A percentile compares a stretch with the other conserved stretches of the same genome.
Evolutionary conservation across 2,888 invertebrate species (phyloP).

Genomic region (Acleris cristana): DNA sequence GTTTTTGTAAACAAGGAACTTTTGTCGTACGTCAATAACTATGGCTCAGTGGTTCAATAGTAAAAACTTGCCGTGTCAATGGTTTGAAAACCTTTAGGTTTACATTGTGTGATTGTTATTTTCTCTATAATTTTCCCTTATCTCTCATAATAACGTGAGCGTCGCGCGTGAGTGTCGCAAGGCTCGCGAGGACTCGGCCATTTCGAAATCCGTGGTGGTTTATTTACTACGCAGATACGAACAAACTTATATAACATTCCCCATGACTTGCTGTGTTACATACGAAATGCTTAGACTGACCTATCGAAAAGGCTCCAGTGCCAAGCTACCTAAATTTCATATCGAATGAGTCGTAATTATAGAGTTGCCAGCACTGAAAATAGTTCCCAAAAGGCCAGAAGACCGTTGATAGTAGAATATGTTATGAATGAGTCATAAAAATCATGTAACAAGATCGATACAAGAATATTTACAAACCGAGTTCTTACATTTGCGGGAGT

Average conservation of each 20-base stretch:
- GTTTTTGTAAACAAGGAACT: too few species aligned
- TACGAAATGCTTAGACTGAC: background rate
- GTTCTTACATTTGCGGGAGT: too few species aligned
- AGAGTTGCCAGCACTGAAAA: too few species aligned
- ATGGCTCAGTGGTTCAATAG: too few species aligned
- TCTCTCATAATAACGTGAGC: background rate
- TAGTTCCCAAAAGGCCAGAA: background rate
- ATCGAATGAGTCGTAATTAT: too few species aligned
- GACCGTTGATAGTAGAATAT: background rate
- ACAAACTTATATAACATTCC: slow-evolving; percentile 16
- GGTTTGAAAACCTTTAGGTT: too few species aligned
- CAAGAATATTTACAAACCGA: slow-evolving; percentile 7
- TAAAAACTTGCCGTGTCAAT: too few species aligned
- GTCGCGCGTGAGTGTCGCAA: slow-evolving; percentile 6
- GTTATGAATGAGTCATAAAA: too few species aligned
- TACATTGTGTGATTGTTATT: background rate
- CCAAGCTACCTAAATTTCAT: background rate
- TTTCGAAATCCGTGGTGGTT: slow-evolving; percentile 16
- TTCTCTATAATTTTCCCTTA: background rate
- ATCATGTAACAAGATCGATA: too few species aligned
- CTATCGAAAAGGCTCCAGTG: background rate
- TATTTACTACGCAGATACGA: slow-evolving; percentile 18
- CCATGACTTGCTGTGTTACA: slow-evolving; percentile 6
- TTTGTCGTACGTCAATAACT: too few species aligned
- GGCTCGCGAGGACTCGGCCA: slow-evolving; percentile 11